Conservation (phyloP, 2,888 invertebrate species). For the Sialis lutaria region DNA sequence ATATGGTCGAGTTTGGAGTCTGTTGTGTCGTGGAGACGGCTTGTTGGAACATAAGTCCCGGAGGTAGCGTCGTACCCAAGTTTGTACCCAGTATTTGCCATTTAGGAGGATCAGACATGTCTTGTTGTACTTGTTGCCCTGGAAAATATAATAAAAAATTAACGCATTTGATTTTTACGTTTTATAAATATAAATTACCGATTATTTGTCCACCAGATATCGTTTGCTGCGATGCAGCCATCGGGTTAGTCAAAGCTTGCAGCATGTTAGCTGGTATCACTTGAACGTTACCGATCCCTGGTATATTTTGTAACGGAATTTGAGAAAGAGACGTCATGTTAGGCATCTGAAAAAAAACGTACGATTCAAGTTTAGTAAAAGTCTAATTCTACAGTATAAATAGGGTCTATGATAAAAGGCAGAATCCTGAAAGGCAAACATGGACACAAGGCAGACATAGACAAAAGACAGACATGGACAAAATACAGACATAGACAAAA, state of each 20-base stretch:
- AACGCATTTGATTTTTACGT: neutral
- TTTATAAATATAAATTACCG: slow-evolving; percentile 1
- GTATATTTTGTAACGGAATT: slow-evolving; percentile 52
- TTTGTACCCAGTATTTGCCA: slow-evolving; percentile 57
- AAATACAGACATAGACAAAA: too few relatives aligned
- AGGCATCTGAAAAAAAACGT: slow-evolving; percentile 31
- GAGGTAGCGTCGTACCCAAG: slow-evolving; percentile 14
- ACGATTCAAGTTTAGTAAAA: too few relatives aligned
- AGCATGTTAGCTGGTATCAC: slow-evolving; percentile 52
- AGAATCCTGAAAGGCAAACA: too few relatives aligned
- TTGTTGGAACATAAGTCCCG: slow-evolving; percentile 16
- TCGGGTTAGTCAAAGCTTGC: slow-evolving; percentile 16
- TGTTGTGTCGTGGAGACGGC: slow-evolving; percentile 12
- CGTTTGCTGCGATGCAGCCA: slow-evolving; percentile 12
- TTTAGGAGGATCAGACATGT: slow-evolving; percentile 66
- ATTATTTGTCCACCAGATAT: slow-evolving; percentile 6
- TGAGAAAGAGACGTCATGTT: slow-evolving; percentile 32
- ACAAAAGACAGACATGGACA: too few relatives aligned
- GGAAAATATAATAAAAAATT: slow-evolving; percentile 3
- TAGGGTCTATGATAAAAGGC: too few relatives aligned
- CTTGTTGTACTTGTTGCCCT: slow-evolving; percentile 61
- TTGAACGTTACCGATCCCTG: slow-evolving; percentile 67
- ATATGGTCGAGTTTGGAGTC: slow-evolving; percentile 12
- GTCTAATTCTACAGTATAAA: too few relatives aligned
- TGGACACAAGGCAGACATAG: too few relatives aligned